Base-by-base conservation (phyloP, 2,113 vertebrate species). In the Mohoua ochrocephala region DNA sequence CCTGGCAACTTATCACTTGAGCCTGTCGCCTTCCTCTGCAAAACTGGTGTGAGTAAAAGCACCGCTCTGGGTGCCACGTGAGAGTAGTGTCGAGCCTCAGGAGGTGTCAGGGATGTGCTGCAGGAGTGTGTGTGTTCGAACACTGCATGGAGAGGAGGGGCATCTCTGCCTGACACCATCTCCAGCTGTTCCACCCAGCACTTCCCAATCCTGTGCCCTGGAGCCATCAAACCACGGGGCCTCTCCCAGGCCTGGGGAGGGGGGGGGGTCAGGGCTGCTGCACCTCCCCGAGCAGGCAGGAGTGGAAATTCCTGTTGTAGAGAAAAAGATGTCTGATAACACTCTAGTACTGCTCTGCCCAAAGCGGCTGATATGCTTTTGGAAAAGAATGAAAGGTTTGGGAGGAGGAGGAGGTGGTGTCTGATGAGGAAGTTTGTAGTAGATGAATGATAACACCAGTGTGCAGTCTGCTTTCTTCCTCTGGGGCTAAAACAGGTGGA, bases 331-430 rank as follows among this genome's bases (percentile, higher is more conserved):
- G 45, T 13, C 39, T 69, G 91, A 64, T 82, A 82, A 82, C 0
- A 3, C 33, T 84, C 7, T 0, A 15, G 31, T 53, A 30, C 44
- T 22, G 61, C 50, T 92, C 41, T 91, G 82, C 80, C 52, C 49
- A 33, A 81, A 92, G 89, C 33, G 68, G 41, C 53, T 81, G 75
- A 24, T 59, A 64, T 3, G n/a, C 33, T 96, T 64, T 44, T 96
- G 93, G 93, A 85, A 65, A 53, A 78, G 68, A 74, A 92, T 45
- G n/a, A 94, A 94, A 92, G 83, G 50, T 15, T 80, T 83, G 52
- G 31, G 45, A 74, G 37, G 41, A 59, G 75, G 15, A 79, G 50
- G 37, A 45, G 81, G 47, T 31, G 45, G 7, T 77, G 59, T 52
- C 57, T 87, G 70, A 27, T 17, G 67, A 42, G 74, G 49, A 92